These are phyloP conservation scores for Apis mellifera DNA, from an alignment of 1,140 invertebrate species.

Conservation along the genomic window Amel_HAv3.1 CM009941.2:15044501-15045000, in stretches of 20 bases:
- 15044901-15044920: conserved; percentile 61
- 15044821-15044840: conserved; percentile 85
- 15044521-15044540: background rate
- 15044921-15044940: background rate
- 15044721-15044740: conserved; percentile 63
- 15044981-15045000: too few relatives aligned
- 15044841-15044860: conserved; percentile 86
- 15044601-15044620: background rate
- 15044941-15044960: background rate
- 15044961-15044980: too few relatives aligned
- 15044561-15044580: background rate
- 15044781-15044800: conserved; percentile 86
- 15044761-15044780: conserved; percentile 90
- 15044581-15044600: background rate
- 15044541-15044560: background rate
- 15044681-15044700: background rate
- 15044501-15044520: background rate
- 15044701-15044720: background rate
- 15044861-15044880: conserved; percentile 84
- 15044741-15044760: conserved; percentile 88
- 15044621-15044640: background rate
- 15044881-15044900: conserved; percentile 70
- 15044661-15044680: background rate
- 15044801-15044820: conserved; percentile 85
- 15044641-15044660: background rate